These are phyloP conservation scores for Lagocephalus sceleratus DNA, from an alignment of 2,797 vertebrate genomes.

Conservation along the genomic window DNA sequence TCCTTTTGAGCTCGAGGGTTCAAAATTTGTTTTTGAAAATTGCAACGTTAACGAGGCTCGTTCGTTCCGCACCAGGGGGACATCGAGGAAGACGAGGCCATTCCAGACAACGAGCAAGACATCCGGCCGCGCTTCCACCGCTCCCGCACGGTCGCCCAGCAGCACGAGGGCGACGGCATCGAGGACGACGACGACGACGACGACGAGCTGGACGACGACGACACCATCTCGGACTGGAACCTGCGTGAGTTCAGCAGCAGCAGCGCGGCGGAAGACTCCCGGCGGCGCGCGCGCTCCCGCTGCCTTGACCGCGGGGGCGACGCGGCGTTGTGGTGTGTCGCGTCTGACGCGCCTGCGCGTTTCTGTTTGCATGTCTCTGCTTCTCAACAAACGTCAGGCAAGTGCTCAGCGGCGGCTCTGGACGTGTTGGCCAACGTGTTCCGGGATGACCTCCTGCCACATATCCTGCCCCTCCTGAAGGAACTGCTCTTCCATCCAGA, in stretches of 20 bases:
- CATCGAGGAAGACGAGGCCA: constrained; percentile 93
- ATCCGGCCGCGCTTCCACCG: constrained; percentile 94
- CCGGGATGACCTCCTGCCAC: constrained; percentile 89
- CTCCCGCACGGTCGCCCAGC: constrained; percentile 91
- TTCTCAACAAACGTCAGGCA: constrained; percentile 73
- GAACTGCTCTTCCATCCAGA: constrained; percentile 94
- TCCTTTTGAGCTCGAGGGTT: background rate
- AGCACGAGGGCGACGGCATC: constrained; percentile 90
- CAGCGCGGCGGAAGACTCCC: background rate
- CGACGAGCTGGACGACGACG: constrained; percentile 92
- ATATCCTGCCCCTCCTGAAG: constrained; percentile 91
- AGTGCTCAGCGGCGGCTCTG: constrained; percentile 93
- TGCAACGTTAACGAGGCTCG: background rate
- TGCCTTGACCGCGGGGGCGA: too few relatives aligned
- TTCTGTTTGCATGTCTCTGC: constrained; percentile 20
- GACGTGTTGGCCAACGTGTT: constrained; percentile 95
- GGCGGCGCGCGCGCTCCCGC: too few relatives aligned
- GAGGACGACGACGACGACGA: constrained; percentile 88
- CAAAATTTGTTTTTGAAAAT: background rate
- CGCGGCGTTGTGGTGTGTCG: constrained; percentile 21
- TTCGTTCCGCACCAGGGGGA: constrained; percentile 78
- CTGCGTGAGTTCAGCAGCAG: constrained; percentile 80
- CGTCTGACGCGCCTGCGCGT: constrained; percentile 31
- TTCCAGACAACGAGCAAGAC: constrained; percentile 95
- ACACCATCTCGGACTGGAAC: constrained; percentile 97